These are phyloP conservation scores for Nannobrachium achirus DNA, from an alignment of 2,113 vertebrate species.

Conservation along the genomic window DNA sequence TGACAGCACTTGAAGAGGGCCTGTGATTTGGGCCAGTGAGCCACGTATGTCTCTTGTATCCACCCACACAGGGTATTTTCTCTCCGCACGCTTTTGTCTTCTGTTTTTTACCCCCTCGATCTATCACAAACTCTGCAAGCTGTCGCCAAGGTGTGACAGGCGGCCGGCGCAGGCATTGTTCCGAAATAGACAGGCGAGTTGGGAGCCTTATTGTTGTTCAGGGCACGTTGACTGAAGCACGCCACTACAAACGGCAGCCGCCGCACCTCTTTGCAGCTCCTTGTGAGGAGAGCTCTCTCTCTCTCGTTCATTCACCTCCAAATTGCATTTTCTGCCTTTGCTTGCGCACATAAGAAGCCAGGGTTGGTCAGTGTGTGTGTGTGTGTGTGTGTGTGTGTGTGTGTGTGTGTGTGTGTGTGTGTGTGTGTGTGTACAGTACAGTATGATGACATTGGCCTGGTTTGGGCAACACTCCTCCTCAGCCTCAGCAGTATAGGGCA, in stretches of 20 bases:
- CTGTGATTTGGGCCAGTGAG: conserved; percentile 74
- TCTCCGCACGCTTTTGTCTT: conserved; percentile 42
- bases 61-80: conserved; percentile 49
- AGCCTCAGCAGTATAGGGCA: neutral
- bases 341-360: conserved; percentile 31
- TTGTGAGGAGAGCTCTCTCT: conserved; percentile 50
- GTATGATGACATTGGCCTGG: conserved; percentile 42
- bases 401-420: too few relatives aligned
- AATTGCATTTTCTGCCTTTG: conserved; percentile 58
- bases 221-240: conserved; percentile 60
- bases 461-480: conserved; percentile 7
- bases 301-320: conserved; percentile 60
- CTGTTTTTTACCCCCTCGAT: conserved; percentile 49
- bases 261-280: conserved; percentile 37
- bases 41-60: conserved; percentile 59
- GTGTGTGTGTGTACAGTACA: neutral
- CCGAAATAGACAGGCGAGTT: conserved; percentile 64
- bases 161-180: conserved; percentile 38
- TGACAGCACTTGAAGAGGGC: conserved; percentile 71
- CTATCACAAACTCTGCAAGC: conserved; percentile 72
- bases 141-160: conserved; percentile 63
- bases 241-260: conserved; percentile 38
- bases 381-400: too few relatives aligned
- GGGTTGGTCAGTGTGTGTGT: neutral
- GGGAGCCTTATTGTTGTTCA: conserved; percentile 66